phyloP scores from a whole-genome alignment of 2,113 vertebrate species.

The Struthidea cinerea region DNA sequence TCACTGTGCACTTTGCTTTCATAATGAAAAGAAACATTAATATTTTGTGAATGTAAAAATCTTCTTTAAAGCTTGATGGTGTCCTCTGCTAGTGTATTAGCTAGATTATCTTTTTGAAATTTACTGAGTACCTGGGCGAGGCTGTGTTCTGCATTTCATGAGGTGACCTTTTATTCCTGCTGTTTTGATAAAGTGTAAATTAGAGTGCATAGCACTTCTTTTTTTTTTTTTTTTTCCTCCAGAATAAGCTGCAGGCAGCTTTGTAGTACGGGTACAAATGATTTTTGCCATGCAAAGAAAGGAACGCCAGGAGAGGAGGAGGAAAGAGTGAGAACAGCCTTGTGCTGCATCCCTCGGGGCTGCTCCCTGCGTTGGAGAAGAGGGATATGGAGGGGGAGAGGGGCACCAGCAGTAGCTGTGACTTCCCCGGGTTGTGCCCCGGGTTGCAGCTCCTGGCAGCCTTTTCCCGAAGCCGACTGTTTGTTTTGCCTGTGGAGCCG shows the following conservation, averaged over 20 bases:
- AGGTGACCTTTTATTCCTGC: not conserved
- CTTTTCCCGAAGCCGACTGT: not conserved
- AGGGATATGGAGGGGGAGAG: not conserved
- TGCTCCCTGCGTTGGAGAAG: not conserved
- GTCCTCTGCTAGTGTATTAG: not conserved
- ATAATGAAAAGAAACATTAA: not conserved
- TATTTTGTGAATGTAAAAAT: not conserved
- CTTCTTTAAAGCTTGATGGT: not conserved
- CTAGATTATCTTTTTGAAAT: not conserved
- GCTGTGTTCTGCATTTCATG: not conserved
- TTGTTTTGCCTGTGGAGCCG: not conserved
- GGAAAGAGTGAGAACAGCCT: not conserved
- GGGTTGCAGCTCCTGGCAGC: not conserved
- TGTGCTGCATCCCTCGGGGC: not conserved
- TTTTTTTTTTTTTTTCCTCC: not conserved
- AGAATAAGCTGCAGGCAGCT: not conserved
- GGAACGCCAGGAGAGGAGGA: not conserved
- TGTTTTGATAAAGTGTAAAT: not conserved
- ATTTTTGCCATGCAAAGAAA: not conserved
- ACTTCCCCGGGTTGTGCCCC: not conserved
- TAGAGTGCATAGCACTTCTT: not conserved
- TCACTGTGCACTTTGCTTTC: not conserved
- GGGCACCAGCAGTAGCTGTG: accelerated
- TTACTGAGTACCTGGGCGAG: not conserved
- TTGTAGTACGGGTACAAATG: not conserved